A percentile compares a stretch with the other conserved stretches of the same genome.
Evolutionary conservation across 2,797 vertebrate species (phyloP).

Genomic region (Pipistrellus nathusii): DNA sequence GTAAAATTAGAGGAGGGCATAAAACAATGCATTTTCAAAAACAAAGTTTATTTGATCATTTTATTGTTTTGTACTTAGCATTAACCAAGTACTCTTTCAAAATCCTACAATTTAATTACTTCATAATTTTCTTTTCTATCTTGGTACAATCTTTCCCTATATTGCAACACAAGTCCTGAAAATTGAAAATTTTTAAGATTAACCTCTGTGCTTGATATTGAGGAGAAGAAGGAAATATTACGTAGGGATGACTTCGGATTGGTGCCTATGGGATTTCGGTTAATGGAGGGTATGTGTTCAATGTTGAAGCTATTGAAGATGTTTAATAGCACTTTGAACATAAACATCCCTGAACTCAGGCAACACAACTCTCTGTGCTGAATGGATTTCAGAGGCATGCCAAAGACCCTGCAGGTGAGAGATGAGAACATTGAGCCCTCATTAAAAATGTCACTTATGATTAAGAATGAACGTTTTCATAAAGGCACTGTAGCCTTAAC

Average conservation of each 20-base stretch:
- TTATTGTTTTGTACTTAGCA: conserved; percentile 38
- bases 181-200: not conserved
- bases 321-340: not conserved
- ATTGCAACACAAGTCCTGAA: not conserved
- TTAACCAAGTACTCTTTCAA: conserved; percentile 34
- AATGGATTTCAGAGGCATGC: not conserved
- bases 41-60: conserved; percentile 16
- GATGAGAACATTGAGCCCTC: not conserved
- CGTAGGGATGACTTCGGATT: not conserved
- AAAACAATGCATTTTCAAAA: conserved; percentile 40
- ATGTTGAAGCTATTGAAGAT: not conserved
- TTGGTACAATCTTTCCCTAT: not conserved
- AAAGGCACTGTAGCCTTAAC: not conserved
- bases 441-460: not conserved
- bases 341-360: not conserved
- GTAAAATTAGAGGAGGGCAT: not conserved
- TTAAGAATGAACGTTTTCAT: conserved; percentile 42
- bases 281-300: not conserved
- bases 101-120: conserved; percentile 1
- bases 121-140: not conserved
- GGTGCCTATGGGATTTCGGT: not conserved
- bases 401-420: not conserved
- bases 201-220: not conserved
- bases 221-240: not conserved
- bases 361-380: not conserved